These are phyloP conservation scores for Cricetomys ansorgei DNA, from an alignment of 2,113 vertebrate genomes.

Conservation along the genomic window DNA sequence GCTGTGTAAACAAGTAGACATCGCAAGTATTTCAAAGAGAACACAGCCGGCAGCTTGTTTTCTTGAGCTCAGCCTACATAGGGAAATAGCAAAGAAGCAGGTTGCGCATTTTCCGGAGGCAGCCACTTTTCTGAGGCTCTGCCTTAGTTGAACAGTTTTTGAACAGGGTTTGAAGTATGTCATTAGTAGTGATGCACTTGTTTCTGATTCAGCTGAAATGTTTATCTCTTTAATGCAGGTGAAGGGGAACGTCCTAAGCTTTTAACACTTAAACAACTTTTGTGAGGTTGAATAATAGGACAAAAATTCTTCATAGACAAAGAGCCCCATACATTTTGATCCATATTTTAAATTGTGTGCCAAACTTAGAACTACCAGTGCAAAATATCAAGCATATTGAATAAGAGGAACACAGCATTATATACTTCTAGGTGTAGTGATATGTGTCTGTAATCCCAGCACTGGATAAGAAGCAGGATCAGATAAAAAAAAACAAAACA, in stretches of 20 bases:
- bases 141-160: neutral
- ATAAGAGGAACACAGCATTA: neutral
- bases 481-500: neutral
- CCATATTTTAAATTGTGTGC: neutral
- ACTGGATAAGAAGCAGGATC: neutral
- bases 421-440: neutral
- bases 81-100: neutral
- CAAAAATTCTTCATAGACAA: slow-evolving; percentile 27
- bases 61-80: neutral
- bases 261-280: neutral
- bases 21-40: neutral
- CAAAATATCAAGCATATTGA: neutral
- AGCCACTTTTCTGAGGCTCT: neutral
- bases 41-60: neutral
- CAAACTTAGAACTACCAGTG: neutral
- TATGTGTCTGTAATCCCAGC: neutral
- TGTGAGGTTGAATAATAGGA: neutral
- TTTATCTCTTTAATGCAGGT: neutral
- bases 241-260: neutral
- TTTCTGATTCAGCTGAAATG: neutral
- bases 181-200: neutral
- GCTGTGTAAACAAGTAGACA: neutral
- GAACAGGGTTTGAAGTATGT: neutral
- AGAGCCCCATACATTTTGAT: neutral
- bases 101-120: neutral